These are phyloP conservation scores for Anniella stebbinsi DNA, from an alignment of 2,797 vertebrate genomes.

Conservation along the genomic window DNA sequence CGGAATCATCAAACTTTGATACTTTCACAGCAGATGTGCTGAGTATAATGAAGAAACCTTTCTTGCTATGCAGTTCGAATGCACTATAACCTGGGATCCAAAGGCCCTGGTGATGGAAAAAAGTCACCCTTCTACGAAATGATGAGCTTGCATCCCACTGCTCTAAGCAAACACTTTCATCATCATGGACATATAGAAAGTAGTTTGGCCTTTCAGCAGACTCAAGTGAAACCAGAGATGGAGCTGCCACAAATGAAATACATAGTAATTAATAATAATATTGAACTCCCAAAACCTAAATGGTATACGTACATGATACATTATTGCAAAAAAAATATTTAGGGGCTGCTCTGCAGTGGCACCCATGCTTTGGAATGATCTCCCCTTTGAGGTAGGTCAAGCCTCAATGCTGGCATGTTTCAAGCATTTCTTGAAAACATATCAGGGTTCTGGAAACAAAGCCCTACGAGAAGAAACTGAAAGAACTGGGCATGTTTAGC, in stretches of 20 bases:
- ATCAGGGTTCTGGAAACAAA: no score
- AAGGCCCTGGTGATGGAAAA: slow-evolving; percentile 94
- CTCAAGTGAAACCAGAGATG: slow-evolving; percentile 91
- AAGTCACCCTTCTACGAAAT: slow-evolving; percentile 88
- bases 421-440: no score
- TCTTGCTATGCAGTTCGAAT: slow-evolving; percentile 91
- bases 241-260: slow-evolving; percentile 77
- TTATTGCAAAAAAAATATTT: neutral
- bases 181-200: slow-evolving; percentile 86
- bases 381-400: no score
- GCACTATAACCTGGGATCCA: slow-evolving; percentile 90
- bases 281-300: slow-evolving; percentile 25
- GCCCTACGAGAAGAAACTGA: no score
- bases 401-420: no score
- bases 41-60: slow-evolving; percentile 91
- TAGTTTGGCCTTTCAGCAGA: slow-evolving; percentile 97
- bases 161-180: slow-evolving; percentile 84
- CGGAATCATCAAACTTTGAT: slow-evolving; percentile 88
- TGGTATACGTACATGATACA: neutral
- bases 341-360: no score
- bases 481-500: no score
- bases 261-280: neutral
- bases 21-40: slow-evolving; percentile 81
- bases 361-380: no score
- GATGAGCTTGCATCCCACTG: slow-evolving; percentile 86